These are phyloP conservation scores for Morpho deidamia DNA, from an alignment of 2,888 invertebrate genomes.

Conservation along the genomic window DNA sequence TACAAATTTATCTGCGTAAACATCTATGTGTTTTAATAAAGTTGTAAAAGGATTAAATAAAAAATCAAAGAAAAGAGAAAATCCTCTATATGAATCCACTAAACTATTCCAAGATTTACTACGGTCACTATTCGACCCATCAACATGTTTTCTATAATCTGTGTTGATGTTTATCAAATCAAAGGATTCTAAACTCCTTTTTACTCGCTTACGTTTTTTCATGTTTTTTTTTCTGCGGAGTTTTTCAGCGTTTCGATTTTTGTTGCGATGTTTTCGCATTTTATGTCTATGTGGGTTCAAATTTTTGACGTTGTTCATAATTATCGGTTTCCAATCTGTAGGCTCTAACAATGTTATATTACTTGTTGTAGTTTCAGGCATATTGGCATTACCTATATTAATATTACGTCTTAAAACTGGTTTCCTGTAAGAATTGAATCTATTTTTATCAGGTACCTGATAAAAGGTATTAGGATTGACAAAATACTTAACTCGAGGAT, in stretches of 20 bases:
- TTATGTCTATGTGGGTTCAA: conserved; percentile 28
- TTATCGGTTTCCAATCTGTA: conserved; percentile 62
- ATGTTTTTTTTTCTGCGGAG: conserved; percentile 33
- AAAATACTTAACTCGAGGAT: conserved; percentile 63
- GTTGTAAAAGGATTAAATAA: conserved; percentile 41
- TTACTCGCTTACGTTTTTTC: conserved; percentile 40
- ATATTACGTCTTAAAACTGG: conserved; percentile 32
- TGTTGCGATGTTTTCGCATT: conserved; percentile 13
- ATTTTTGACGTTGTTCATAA: conserved; percentile 38
- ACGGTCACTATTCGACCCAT: not conserved
- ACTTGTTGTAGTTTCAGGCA: conserved; percentile 21
- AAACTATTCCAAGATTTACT: not conserved
- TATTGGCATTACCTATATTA: conserved; percentile 24
- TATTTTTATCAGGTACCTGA: conserved; percentile 48
- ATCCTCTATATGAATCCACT: conserved; percentile 28
- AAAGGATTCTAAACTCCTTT: conserved; percentile 32
- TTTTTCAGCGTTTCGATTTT: conserved; percentile 11
- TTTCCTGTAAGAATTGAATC: conserved; percentile 45
- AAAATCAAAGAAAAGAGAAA: conserved; percentile 37
- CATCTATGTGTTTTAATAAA: conserved; percentile 36
- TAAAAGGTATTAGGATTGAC: conserved; percentile 53
- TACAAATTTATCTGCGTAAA: conserved; percentile 43
- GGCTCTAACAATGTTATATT: conserved; percentile 27
- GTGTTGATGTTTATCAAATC: not conserved
- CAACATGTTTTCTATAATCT: not conserved